Conservation (phyloP, 2,797 vertebrate species). For the Tokudaia muenninki region DNA sequence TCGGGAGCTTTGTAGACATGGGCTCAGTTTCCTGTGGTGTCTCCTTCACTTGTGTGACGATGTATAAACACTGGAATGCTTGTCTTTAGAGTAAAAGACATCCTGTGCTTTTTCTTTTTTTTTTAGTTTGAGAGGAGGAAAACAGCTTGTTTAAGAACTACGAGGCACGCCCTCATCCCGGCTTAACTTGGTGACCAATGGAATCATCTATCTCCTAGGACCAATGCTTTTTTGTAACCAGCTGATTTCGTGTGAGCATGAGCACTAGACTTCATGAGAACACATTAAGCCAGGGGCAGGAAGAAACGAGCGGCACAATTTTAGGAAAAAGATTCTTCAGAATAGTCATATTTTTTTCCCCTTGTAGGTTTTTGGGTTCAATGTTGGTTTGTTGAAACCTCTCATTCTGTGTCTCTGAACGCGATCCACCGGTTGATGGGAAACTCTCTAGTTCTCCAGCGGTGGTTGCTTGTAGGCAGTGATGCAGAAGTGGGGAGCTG, state of each 20-base stretch:
- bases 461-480: neutral
- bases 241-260: neutral
- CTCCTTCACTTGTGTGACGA: neutral
- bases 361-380: neutral
- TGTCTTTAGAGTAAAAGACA: slow-evolving; percentile 1
- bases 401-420: neutral
- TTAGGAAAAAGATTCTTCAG: neutral
- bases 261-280: neutral
- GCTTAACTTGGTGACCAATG: slow-evolving; percentile 20
- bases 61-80: neutral
- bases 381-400: neutral
- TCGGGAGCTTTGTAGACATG: neutral
- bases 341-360: neutral
- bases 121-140: slow-evolving; percentile 4
- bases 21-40: neutral
- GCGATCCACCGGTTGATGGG: neutral
- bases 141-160: neutral
- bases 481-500: neutral
- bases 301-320: neutral
- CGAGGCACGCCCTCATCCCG: neutral
- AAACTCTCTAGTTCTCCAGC: neutral
- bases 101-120: neutral
- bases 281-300: neutral
- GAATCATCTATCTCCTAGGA: neutral
- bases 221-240: neutral